A percentile compares a stretch with the other conserved stretches of the same genome.
Evolutionary conservation across 37 sponge, comb jelly and placozoan species (phyloP).

Genomic region (Crambe crambe): DNA sequence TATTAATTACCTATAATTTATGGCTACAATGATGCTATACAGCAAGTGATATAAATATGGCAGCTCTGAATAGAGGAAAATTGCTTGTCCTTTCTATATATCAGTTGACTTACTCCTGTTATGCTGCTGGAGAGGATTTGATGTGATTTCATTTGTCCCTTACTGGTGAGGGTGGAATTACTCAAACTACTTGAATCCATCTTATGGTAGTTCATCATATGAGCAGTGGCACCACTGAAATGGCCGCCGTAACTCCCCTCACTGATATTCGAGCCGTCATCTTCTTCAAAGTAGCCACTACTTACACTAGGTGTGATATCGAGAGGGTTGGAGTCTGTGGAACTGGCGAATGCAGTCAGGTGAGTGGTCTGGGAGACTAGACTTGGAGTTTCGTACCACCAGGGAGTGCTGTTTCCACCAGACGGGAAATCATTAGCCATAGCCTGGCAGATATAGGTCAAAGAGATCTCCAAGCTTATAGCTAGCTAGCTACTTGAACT

Average conservation of each 20-base stretch:
- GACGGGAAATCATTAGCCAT: not conserved
- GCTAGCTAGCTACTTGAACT: not conserved
- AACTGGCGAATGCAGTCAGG: not conserved
- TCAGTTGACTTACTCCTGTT: too few relatives aligned
- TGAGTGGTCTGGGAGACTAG: slow-evolving; percentile 16
- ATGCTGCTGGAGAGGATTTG: too few relatives aligned
- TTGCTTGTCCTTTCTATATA: too few relatives aligned
- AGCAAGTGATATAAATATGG: too few relatives aligned
- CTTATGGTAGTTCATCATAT: not conserved
- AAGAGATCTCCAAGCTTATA: too few relatives aligned
- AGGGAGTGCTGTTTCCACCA: not conserved
- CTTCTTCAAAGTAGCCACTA: slow-evolving; percentile 30
- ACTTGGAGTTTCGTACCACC: slow-evolving; percentile 38
- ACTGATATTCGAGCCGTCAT: slow-evolving; percentile 9
- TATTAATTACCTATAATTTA: too few relatives aligned
- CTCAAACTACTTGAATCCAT: too few relatives aligned
- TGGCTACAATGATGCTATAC: too few relatives aligned
- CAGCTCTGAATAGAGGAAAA: too few relatives aligned
- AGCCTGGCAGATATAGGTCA: too few relatives aligned
- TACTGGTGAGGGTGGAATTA: too few relatives aligned
- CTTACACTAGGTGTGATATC: slow-evolving; percentile 17
- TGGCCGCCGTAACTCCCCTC: slow-evolving; percentile 1
- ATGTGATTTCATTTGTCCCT: too few relatives aligned
- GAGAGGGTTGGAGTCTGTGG: not conserved
- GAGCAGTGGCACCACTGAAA: not conserved